phyloP scores from a whole-genome alignment of 2,797 vertebrate genomes.

The Poeciliopsis gracilis region DNA sequence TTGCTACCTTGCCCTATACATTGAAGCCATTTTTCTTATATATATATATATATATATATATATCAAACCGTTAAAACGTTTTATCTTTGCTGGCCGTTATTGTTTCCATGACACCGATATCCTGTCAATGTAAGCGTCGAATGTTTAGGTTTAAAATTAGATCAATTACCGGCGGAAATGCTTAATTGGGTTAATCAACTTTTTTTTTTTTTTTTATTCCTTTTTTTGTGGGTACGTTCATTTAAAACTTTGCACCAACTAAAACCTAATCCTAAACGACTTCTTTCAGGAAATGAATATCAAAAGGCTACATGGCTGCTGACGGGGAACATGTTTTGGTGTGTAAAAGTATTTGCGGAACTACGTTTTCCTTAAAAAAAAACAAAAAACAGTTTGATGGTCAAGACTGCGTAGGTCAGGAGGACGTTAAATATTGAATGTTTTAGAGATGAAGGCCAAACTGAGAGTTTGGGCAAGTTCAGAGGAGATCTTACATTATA shows the following conservation, averaged over 20 bases:
- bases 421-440: background rate
- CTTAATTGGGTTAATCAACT: background rate
- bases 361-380: background rate
- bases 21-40: background rate
- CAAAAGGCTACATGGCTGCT: background rate
- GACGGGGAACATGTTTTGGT: background rate
- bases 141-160: background rate
- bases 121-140: background rate
- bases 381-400: background rate
- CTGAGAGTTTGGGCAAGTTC: background rate
- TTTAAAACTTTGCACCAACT: background rate
- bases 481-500: no score
- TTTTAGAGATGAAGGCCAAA: background rate
- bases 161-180: background rate
- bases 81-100: background rate
- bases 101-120: background rate
- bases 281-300: background rate
- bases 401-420: background rate
- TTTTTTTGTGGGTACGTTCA: background rate
- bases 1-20: background rate
- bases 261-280: background rate
- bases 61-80: background rate
- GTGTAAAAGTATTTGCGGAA: background rate
- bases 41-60: background rate
- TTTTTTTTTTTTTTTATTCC: background rate